Evolutionary conservation across 2,888 invertebrate genomes (phyloP), one percentile per base, ranked within the genome.

Genomic region (Tuberolachnus salignus): DNA sequence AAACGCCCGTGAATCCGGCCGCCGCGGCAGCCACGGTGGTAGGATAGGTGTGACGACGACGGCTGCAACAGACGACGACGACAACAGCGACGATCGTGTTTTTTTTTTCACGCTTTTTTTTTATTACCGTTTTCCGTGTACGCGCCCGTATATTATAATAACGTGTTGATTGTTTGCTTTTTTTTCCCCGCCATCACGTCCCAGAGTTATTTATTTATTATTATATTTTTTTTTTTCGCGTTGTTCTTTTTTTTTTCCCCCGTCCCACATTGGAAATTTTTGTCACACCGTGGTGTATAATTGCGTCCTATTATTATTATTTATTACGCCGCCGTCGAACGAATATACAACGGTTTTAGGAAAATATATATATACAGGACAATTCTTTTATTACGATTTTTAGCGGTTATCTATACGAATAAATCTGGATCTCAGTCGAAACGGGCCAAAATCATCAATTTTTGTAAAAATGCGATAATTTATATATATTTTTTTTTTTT

Each of bases 1-100:
- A 66, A 67, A 75, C 75, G 55, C 63, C 73, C 66, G 78, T 78
- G 78, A 78, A 78, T 78, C 78, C 78, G 73, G 73, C 72, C 49
- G 19, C 72, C 11, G 46, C 26, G 46, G 16, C 55, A 42, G 44
- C n/a, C n/a, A n/a, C n/a, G n/a, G n/a, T n/a, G 70, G 23, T 21
- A 8, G 14, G 57, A 69, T 51, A 78, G 59, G 69, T 69, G 49
- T 69, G 59, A 69, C 67, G 78, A 57, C 44, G 44, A 34, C 34
- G 10, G 34, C 34, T 34, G 34, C 34, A 6, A 34, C 6, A 34
- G 34, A 66, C 55, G 21, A 34, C 61, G 11, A 11, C 49, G 21
- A 46, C 44, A 19, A 23, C 70, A 42, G 46, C 59, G 44, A 21
- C 69, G 42, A 63, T 26, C 21, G 21, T 53, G 16, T 64, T 51